Evolutionary conservation across 2,888 invertebrate species (phyloP).

Genomic region (Drosophila nigricruria): DNA sequence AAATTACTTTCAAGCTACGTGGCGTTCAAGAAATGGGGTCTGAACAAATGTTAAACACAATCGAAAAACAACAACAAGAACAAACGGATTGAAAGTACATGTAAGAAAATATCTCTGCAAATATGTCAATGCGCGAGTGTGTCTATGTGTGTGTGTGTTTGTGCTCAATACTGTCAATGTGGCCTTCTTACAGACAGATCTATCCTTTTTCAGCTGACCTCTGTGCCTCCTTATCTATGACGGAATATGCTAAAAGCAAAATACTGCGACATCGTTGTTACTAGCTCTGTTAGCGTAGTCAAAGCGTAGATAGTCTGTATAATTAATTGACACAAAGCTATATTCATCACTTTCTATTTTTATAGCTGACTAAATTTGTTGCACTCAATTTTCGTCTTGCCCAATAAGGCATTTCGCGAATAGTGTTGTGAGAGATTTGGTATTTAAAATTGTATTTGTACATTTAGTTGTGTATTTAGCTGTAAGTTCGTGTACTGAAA

Average conservation of each 20-base stretch:
- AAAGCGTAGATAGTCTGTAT: background rate
- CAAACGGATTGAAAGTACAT: conserved; percentile 63
- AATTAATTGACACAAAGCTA: background rate
- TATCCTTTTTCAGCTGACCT: background rate
- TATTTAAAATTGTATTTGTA: too few relatives aligned
- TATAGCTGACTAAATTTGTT: too few relatives aligned
- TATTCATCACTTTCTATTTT: background rate
- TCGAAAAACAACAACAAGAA: conserved; percentile 18
- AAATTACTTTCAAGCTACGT: conserved; percentile 41
- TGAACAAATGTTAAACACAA: conserved; percentile 53
- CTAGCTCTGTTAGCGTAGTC: background rate
- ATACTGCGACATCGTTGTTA: background rate
- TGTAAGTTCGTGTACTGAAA: too few relatives aligned
- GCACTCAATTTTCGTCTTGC: background rate
- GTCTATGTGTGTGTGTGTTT: background rate
- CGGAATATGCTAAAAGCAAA: background rate
- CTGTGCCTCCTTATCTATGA: background rate
- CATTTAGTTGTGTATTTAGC: too few relatives aligned
- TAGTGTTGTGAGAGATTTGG: background rate
- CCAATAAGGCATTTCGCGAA: background rate
- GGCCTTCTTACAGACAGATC: background rate
- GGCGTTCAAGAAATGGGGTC: conserved; percentile 35
- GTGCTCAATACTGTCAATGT: background rate
- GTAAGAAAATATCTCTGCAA: conserved; percentile 8
- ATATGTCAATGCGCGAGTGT: conserved; percentile 29